These are phyloP conservation scores for Acronicta aceris DNA, from an alignment of 2,888 invertebrate genomes.

Conservation along the genomic window DNA sequence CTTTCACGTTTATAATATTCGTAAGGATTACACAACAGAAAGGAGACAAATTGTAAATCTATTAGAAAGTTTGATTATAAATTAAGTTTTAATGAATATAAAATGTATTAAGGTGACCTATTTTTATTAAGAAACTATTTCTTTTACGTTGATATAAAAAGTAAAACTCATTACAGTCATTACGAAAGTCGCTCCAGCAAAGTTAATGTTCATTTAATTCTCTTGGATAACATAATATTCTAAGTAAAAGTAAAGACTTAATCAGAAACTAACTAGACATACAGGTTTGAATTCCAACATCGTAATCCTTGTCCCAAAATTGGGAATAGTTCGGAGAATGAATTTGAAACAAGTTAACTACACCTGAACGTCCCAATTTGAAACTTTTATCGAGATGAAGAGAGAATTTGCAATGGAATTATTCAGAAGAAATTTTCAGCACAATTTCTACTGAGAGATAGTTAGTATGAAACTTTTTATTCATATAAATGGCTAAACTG, in stretches of 20 bases:
- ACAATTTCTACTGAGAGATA: constrained; percentile 21
- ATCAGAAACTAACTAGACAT: constrained; percentile 28
- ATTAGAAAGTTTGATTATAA: too few species aligned
- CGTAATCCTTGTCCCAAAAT: constrained; percentile 33
- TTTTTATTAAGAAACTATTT: not conserved
- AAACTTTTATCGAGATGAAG: constrained; percentile 36
- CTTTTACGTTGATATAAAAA: not conserved
- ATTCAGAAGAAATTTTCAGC: constrained; percentile 23
- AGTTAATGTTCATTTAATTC: constrained; percentile 14
- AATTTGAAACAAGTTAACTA: constrained; percentile 47
- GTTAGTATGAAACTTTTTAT: constrained; percentile 13
- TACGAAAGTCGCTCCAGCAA: not conserved
- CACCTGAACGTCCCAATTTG: constrained; percentile 32
- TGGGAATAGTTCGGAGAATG: constrained; percentile 37
- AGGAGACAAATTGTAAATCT: too few species aligned
- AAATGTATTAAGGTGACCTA: too few species aligned
- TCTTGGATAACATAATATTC: constrained; percentile 14
- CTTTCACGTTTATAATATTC: too few species aligned
- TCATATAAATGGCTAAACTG: constrained; percentile 11
- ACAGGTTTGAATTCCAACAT: constrained; percentile 30
- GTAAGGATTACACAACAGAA: too few species aligned
- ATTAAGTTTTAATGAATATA: too few species aligned
- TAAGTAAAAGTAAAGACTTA: constrained; percentile 20
- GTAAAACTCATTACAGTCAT: not conserved
- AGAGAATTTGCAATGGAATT: constrained; percentile 27